Evolutionary conservation across 2,113 vertebrate genomes (phyloP).

Genomic region (Laticauda laticaudata): DNA sequence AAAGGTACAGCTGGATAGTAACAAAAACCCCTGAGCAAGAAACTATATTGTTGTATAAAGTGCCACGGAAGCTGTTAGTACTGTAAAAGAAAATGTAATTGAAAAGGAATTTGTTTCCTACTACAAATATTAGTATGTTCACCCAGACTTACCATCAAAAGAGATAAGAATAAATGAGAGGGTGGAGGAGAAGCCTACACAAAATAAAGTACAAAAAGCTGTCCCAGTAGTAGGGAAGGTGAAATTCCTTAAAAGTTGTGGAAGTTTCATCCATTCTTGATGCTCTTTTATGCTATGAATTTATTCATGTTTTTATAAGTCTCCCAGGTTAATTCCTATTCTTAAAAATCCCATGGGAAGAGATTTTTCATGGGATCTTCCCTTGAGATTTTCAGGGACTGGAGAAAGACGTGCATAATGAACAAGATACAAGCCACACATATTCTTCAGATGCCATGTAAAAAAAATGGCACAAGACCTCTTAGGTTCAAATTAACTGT

Average conservation of each 20-base stretch:
- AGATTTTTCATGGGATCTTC: background rate
- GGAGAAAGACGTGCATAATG: background rate
- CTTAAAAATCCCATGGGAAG: background rate
- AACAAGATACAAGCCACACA: background rate
- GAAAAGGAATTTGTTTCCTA: background rate
- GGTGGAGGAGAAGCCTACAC: slow-evolving; percentile 9
- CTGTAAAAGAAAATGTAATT: background rate
- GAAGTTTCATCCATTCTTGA: background rate
- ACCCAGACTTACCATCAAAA: slow-evolving; percentile 9
- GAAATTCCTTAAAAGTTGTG: slow-evolving; percentile 1
- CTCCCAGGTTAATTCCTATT: background rate
- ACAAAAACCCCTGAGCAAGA: background rate
- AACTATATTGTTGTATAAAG: background rate
- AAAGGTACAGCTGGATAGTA: background rate
- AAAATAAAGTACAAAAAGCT: background rate
- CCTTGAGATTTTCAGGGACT: background rate
- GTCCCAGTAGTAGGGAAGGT: background rate
- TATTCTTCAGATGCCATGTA: background rate
- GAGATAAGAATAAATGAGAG: slow-evolving; percentile 40
- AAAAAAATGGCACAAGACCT: background rate
- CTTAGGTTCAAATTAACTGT: background rate
- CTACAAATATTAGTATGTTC: background rate
- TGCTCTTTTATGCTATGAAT: background rate
- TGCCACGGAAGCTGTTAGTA: background rate
- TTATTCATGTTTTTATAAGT: background rate